Conservation (phyloP, 1,140 invertebrate genomes). For the Archivesica marissinica region DNA sequence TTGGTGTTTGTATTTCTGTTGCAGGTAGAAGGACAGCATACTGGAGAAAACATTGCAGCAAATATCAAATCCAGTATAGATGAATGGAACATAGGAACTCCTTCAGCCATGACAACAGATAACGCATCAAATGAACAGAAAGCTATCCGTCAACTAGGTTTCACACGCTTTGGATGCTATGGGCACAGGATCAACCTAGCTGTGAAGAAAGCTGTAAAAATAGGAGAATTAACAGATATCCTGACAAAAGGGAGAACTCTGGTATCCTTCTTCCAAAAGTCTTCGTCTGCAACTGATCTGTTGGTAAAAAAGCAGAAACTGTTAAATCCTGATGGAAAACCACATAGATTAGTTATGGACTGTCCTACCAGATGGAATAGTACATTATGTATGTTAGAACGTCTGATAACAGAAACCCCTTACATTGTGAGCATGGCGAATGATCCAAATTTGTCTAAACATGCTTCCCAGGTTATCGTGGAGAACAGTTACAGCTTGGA, state of each 20-base stretch:
- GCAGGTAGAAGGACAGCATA: conserved; percentile 11
- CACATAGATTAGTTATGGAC: conserved; percentile 29
- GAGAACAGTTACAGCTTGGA: no score
- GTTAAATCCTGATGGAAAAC: not conserved
- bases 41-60: conserved; percentile 12
- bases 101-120: conserved; percentile 22
- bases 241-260: no score
- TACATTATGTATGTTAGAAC: conserved; percentile 3
- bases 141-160: conserved; percentile 14
- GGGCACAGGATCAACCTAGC: conserved; percentile 14
- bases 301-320: conserved; percentile 31
- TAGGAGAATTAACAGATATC: not conserved
- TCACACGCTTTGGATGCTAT: conserved; percentile 20
- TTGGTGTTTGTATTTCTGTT: not conserved
- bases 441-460: not conserved
- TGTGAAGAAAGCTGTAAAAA: conserved; percentile 24
- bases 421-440: conserved; percentile 15
- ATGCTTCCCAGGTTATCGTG: not conserved
- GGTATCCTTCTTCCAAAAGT: conserved; percentile 33
- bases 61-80: conserved; percentile 1
- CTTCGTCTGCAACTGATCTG: conserved; percentile 22
- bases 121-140: conserved; percentile 38
- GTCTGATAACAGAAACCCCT: conserved; percentile 11
- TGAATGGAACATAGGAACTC: not conserved
- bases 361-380: no score